Conservation (phyloP, 2,888 invertebrate genomes). For the Orthonevra nobilis region DNA sequence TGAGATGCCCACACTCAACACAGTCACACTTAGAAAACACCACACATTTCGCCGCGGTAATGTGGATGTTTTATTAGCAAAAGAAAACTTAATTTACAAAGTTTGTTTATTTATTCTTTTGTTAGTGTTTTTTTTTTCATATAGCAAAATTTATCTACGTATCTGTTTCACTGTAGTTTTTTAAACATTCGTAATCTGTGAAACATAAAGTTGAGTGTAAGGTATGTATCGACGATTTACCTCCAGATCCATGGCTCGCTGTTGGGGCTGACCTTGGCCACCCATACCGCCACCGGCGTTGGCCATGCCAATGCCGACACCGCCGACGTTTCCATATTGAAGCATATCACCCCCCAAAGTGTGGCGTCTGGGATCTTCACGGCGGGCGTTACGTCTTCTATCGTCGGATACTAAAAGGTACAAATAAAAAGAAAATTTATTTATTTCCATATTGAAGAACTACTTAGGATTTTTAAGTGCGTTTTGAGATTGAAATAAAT, state of each 20-base stretch:
- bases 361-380: conserved; percentile 91
- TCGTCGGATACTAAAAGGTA: conserved; percentile 75
- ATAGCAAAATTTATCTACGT: conserved; percentile 20
- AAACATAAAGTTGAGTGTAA: conserved; percentile 60
- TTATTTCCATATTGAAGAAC: too few species aligned
- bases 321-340: conserved; percentile 80
- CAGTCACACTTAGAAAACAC: conserved; percentile 35
- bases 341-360: conserved; percentile 90
- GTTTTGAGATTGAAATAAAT: too few species aligned
- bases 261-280: conserved; percentile 81
- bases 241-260: conserved; percentile 88
- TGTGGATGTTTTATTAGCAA: conserved; percentile 10
- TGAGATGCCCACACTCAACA: conserved; percentile 32
- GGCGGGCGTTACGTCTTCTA: conserved; percentile 80
- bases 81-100: conserved; percentile 19
- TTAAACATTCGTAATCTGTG: conserved; percentile 66
- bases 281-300: conserved; percentile 78
- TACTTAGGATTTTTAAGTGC: too few species aligned
- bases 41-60: conserved; percentile 33
- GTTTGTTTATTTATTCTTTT: conserved; percentile 1
- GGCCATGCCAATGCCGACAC: conserved; percentile 74
- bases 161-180: conserved; percentile 26
- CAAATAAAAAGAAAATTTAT: conserved; percentile 42
- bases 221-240: conserved; percentile 80
- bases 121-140: conserved; percentile 1